Percentiles rank a stretch among this genome's conserved stretches.
These are phyloP conservation scores for Rhogogaster chlorosoma DNA, from an alignment of 2,888 invertebrate species.

Conservation along the genomic window DNA sequence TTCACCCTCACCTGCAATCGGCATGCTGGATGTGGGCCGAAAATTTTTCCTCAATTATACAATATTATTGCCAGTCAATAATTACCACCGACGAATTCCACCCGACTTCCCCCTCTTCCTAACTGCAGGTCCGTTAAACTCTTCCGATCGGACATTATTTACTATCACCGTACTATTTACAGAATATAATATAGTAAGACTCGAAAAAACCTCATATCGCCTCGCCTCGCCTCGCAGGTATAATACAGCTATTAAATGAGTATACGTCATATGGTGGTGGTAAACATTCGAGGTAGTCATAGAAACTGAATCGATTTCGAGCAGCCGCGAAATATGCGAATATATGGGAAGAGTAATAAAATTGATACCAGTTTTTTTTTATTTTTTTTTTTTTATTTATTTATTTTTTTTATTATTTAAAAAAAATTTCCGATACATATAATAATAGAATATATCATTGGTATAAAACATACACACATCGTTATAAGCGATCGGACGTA, in stretches of 20 bases:
- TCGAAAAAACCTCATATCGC: neutral
- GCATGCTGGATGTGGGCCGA: neutral
- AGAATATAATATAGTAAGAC: neutral
- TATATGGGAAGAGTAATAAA: no score
- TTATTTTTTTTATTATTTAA: constrained; percentile 68
- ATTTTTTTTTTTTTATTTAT: neutral
- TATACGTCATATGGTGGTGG: neutral
- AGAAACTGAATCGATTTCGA: neutral
- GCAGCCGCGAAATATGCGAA: neutral
- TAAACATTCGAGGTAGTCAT: constrained; percentile 26
- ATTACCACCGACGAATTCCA: neutral
- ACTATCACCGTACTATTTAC: neutral
- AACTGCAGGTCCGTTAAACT: neutral
- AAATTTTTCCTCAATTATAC: neutral
- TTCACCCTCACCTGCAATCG: neutral
- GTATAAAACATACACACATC: constrained; percentile 74
- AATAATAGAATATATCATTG: constrained; percentile 58
- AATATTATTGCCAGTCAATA: neutral
- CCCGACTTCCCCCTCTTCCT: neutral
- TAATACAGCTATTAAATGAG: no score
- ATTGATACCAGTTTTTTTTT: no score
- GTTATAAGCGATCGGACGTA: constrained; percentile 69
- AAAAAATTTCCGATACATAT: constrained; percentile 69
- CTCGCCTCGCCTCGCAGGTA: no score
- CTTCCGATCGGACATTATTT: neutral